A percentile compares a stretch with the other conserved stretches of the same genome.
These are phyloP conservation scores for Thumatha senex DNA, from an alignment of 2,888 invertebrate species.

Conservation along the genomic window DNA sequence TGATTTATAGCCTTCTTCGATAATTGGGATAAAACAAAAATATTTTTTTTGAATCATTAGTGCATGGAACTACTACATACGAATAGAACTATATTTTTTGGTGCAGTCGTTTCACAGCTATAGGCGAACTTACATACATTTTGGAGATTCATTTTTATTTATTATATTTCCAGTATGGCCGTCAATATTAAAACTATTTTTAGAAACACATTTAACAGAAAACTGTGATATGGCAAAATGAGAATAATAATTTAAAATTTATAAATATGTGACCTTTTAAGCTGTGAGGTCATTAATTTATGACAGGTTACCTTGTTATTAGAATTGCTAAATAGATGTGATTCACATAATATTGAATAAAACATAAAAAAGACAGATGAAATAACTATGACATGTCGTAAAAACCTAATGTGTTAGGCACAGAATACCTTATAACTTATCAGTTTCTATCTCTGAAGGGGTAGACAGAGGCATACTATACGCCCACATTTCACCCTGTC, in stretches of 20 bases:
- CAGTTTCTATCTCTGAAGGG: background rate
- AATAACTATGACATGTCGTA: background rate
- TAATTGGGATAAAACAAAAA: too few species aligned
- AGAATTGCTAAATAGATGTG: background rate
- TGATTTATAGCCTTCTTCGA: too few species aligned
- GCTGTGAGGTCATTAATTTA: background rate
- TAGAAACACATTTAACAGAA: background rate
- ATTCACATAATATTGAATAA: background rate
- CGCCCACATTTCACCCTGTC: too few species aligned
- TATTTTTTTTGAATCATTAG: too few species aligned
- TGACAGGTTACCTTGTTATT: background rate
- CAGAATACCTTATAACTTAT: background rate
- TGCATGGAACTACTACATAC: too few species aligned
- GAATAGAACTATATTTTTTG: too few species aligned
- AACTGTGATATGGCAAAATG: background rate
- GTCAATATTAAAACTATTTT: background rate
- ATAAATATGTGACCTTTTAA: background rate
- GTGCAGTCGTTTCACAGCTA: too few species aligned
- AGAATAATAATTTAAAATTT: background rate
- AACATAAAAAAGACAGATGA: background rate
- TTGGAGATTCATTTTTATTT: too few species aligned
- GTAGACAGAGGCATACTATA: too few species aligned
- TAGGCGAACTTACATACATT: too few species aligned
- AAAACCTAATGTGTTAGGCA: too few species aligned
- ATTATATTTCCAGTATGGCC: background rate